Base-by-base conservation (phyloP, 2,113 vertebrate species). In the Lagenorhynchus albirostris region DNA sequence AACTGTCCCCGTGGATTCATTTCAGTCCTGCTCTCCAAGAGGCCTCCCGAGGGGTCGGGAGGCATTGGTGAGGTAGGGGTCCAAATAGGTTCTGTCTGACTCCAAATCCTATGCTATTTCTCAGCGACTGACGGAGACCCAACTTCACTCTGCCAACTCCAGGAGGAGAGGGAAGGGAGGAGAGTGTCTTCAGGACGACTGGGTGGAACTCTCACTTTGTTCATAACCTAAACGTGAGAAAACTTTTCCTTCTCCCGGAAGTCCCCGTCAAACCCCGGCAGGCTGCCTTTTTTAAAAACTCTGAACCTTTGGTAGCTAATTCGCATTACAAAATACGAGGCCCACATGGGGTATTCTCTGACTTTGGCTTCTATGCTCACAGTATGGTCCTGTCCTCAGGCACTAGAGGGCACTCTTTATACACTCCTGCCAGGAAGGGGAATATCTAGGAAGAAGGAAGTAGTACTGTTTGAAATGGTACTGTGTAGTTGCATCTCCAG, bases 391-490 rank as follows among this genome's bases (percentile, higher is more conserved):
- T 29, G 29, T 63, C 60, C 68, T 81, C 18, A 29, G 85, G 62
- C 89, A 62, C 70, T 44, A 94, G 95, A 92, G 92, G 96, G 92
- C 44, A 4, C 86, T 81, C 73, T 87, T 41, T 20, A 38, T 38
- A 50, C 82, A 65, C 4, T 3, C 63, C 90, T 18, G 18, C 87
- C 47, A 13, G 91, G 90, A 90, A 82, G 60, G 63, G 70, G 68
- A 20, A 1, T 13, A 0, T n/a, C 41, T 3, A 84, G 97, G 95
- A 97, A 97, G 96, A 29, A 96, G 98, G 94, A 96, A 91, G 97
- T 31, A 85, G 97, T 31, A 23, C 8, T 9, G 23, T 33, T 17
- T 15, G 62, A 62, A 73, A 26, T 0, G 9, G 97, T 20, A 60
- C 79, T 41, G 23, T 94, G 95, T 63, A 1, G 85, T 79, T 62